Conservation (phyloP, 2,797 vertebrate genomes). For the Strix occidentalis region DNA sequence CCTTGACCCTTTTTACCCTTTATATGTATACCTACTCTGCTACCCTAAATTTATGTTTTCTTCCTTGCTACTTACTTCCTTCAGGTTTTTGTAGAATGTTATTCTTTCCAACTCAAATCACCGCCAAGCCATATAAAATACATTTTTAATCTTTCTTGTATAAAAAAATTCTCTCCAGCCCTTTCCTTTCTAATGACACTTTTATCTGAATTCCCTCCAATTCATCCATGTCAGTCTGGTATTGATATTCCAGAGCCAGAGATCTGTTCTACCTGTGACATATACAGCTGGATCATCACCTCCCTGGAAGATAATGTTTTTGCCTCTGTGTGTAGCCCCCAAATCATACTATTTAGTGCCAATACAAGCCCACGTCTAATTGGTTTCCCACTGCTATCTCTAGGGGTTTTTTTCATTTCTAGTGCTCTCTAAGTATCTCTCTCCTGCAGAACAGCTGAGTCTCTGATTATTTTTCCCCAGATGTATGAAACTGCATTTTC, state of each 20-base stretch:
- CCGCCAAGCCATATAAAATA: not conserved
- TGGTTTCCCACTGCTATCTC: conserved; percentile 20
- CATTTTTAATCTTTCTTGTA: not conserved
- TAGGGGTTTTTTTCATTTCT: not conserved
- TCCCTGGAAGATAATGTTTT: conserved; percentile 17
- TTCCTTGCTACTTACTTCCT: not conserved
- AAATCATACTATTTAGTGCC: conserved; percentile 42
- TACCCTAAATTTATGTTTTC: not conserved
- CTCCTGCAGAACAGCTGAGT: conserved; percentile 9
- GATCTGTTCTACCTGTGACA: not conserved
- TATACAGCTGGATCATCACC: conserved; percentile 3
- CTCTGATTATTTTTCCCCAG: not conserved
- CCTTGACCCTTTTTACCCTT: not conserved
- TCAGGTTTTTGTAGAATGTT: not conserved
- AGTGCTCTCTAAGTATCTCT: not conserved
- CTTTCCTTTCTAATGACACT: not conserved
- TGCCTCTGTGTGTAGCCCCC: conserved; percentile 15
- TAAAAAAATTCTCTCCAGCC: not conserved
- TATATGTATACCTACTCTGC: fast-evolving
- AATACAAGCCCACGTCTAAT: not conserved
- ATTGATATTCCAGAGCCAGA: not conserved
- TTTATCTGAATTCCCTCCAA: not conserved
- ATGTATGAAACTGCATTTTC: not conserved
- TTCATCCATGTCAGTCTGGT: not conserved
- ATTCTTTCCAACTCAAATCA: not conserved